Evolutionary conservation across 2,113 vertebrate species (phyloP).

Genomic region (Gallinago paraguaiae): DNA sequence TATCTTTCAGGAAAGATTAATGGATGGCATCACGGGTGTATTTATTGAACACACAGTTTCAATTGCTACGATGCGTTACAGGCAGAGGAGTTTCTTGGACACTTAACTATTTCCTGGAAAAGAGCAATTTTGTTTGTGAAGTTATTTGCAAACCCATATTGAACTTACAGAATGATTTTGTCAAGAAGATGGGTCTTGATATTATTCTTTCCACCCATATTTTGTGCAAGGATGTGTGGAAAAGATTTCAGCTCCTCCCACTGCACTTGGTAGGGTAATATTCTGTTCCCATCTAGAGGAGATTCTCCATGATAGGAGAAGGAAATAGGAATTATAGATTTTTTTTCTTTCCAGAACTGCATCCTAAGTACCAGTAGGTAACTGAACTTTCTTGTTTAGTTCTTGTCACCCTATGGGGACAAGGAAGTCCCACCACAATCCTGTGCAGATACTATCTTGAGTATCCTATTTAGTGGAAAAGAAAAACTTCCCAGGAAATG

Average conservation of each 20-base stretch:
- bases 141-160: background rate
- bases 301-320: background rate
- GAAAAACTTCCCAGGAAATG: background rate
- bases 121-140: background rate
- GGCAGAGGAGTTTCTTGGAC: background rate
- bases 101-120: background rate
- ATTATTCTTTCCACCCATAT: background rate
- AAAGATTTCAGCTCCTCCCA: background rate
- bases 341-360: background rate
- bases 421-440: background rate
- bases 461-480: background rate
- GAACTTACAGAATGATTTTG: background rate
- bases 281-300: background rate
- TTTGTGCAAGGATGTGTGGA: background rate
- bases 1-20: background rate
- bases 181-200: background rate
- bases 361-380: background rate
- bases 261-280: background rate
- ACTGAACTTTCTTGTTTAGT: background rate
- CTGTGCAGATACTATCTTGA: background rate
- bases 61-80: background rate
- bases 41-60: background rate
- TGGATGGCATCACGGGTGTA: background rate
- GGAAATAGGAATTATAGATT: background rate
- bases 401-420: background rate